Percentiles rank a stretch among this genome's conserved stretches.
phyloP scores from a whole-genome alignment of 2,113 vertebrate genomes.

The Rhinolophus sinicus region DNA sequence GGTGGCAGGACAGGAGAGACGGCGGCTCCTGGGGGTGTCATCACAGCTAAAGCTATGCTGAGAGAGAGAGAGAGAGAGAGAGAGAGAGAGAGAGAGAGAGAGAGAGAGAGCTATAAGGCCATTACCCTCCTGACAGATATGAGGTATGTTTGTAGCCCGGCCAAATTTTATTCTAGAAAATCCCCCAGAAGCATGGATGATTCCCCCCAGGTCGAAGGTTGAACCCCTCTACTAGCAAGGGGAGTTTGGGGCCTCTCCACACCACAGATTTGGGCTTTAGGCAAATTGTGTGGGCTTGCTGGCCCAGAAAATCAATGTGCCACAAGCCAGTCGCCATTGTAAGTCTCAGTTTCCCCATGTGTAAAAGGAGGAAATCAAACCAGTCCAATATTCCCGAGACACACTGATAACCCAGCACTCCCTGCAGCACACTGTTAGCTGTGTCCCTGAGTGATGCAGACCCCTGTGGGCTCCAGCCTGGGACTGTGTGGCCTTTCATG shows the following conservation, averaged over 20 bases:
- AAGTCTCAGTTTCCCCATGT: not conserved
- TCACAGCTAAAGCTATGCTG: no score
- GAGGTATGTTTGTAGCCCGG: not conserved
- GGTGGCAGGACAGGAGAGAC: no score
- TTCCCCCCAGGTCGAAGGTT: no score
- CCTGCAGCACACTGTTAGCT: rapidly evolving
- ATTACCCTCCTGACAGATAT: not conserved
- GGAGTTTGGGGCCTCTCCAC: not conserved
- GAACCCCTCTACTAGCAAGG: rapidly evolving
- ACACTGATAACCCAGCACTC: rapidly evolving
- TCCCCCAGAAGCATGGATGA: rapidly evolving
- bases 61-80: not conserved
- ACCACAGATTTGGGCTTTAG: not conserved
- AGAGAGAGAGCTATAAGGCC: not conserved
- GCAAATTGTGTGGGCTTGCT: no score
- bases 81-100: not conserved
- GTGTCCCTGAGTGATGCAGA: rapidly evolving
- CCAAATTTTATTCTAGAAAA: no score
- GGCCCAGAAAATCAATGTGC: rapidly evolving
- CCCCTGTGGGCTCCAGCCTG: rapidly evolving
- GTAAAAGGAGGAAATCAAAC: not conserved
- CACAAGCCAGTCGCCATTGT: not conserved
- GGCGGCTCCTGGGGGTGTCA: no score
- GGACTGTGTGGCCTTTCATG: rapidly evolving
- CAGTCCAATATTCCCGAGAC: not conserved